These are phyloP conservation scores for Lathamus discolor DNA, from an alignment of 2,113 vertebrate genomes.

Conservation along the genomic window DNA sequence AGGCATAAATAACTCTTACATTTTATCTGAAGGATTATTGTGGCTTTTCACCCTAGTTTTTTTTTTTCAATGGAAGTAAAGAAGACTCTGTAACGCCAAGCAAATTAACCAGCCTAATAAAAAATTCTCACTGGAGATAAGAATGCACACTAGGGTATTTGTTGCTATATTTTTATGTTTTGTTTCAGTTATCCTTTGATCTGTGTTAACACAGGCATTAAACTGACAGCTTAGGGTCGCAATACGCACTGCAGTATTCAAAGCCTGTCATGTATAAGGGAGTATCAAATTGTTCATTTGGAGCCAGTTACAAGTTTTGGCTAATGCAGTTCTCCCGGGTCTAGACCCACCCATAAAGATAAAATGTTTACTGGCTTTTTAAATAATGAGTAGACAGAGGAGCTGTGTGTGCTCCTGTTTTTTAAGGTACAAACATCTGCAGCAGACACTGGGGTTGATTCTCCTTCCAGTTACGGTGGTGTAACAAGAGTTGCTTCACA, in stretches of 20 bases:
- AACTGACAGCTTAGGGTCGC: slow-evolving; percentile 8
- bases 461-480: not conserved
- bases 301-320: not conserved
- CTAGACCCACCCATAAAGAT: not conserved
- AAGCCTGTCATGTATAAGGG: not conserved
- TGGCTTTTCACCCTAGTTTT: slow-evolving; percentile 29
- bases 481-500: slow-evolving; percentile 48
- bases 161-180: slow-evolving; percentile 29
- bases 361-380: not conserved
- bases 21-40: slow-evolving; percentile 32
- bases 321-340: not conserved
- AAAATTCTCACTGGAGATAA: slow-evolving; percentile 15
- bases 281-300: not conserved
- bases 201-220: not conserved
- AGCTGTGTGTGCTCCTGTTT: not conserved
- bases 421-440: slow-evolving; percentile 18
- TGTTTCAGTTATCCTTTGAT: slow-evolving; percentile 33
- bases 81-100: not conserved
- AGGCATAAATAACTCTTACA: slow-evolving; percentile 44
- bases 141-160: slow-evolving; percentile 27
- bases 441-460: not conserved
- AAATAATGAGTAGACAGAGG: not conserved
- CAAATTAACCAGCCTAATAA: slow-evolving; percentile 28
- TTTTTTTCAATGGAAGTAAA: slow-evolving; percentile 27
- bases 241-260: not conserved